Evolutionary conservation across 2,113 vertebrate genomes (phyloP), one percentile per base, ranked within the genome.

Genomic region (Neoarius graeffei): DNA sequence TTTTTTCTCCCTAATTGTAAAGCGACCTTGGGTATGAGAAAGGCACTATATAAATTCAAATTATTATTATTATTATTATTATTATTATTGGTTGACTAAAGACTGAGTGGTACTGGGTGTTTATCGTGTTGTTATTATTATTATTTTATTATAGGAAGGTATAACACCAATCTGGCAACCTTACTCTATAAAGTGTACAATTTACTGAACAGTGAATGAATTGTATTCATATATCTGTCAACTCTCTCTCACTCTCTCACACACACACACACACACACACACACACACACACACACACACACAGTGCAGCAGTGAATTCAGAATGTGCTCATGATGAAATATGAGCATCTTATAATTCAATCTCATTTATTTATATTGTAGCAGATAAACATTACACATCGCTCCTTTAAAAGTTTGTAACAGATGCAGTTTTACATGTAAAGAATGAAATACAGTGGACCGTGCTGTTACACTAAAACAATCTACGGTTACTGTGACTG

Each of bases 211-310:
- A 69, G n/a, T 66, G 64, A 66, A n/a, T 69, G n/a, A 14, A 30
- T 27, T 27, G 5, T 14, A 69, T 25, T 20, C 23, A 64, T 25
- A 25, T 20, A 60, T 60, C 19, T 60, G 35, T 42, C 35, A 42
- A 42, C 35, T 3, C 35, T 42, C 35, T 42, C 42, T 42, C 42
- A 2, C 35, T 35, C 35, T 35, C 35, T 35, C 35, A 35, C 35
- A 35, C 35, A 35, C 35, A 35, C 35, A 35, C 35, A 35, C n/a
- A 69, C 27, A 71, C 27, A 71, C 67, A 71, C 14, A 71, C 66
- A 69, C n/a, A 69, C 67, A 69, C 14, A 69, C 69, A 42, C 69
- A 71, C 67, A 71, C 67, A 71, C 67, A 35, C 67, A 73, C 30
- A 73, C 15, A 73, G 23, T 19, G 14, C 57, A 64, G 62, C 23